Evolutionary conservation across 1,140 invertebrate genomes (phyloP), one percentile per base, ranked within the genome.

Genomic region (Lepidurus arcticus): DNA sequence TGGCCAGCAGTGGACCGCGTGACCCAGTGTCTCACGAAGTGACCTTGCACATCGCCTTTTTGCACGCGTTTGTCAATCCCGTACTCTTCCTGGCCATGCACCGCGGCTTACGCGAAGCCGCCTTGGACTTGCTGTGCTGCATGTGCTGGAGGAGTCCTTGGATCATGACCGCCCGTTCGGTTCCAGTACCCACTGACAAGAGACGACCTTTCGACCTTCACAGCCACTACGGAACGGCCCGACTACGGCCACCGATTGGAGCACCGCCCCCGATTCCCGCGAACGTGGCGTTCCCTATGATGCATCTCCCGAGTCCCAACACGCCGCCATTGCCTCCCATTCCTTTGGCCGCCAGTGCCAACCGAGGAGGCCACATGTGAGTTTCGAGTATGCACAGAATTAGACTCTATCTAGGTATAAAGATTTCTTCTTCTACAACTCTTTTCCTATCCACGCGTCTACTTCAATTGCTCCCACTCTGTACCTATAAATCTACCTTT

Each of bases 61-160:
- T 93, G 76, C 93, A 95, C 85, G 92, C 93, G 9, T 93, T 93
- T 81, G 91, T 94, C 73, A 94, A 94, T 84, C 93, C 93, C 1
- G 89, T 91, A 9, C 85, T 95, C 73, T 93, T 95, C 84, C 87
- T 95, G 80, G 89, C 91, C 34, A 86, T 95, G 43, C 92, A 95
- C 83, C 82, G 84, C 74, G 83, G 83, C 1, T 85, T 93, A n/a
- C 86, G 92, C 9, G 87, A 89, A 47, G 91, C 91, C 0, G 88
- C 89, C 34, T 85, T 90, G 8, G 75, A 79, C 42, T 90, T 92
- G 81, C 84, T 92, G 9, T 92, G 91, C 86, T 92, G 91, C 83
- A 89, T 90, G 7, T 92, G 90, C 83, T 90, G 77, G 88, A 89
- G 83, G 88, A 90, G 78, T 84, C 81, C 74, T 77, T 81, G 13